Base-by-base conservation (phyloP, 2,888 invertebrate genomes). In the Bugulina stolonifera region DNA sequence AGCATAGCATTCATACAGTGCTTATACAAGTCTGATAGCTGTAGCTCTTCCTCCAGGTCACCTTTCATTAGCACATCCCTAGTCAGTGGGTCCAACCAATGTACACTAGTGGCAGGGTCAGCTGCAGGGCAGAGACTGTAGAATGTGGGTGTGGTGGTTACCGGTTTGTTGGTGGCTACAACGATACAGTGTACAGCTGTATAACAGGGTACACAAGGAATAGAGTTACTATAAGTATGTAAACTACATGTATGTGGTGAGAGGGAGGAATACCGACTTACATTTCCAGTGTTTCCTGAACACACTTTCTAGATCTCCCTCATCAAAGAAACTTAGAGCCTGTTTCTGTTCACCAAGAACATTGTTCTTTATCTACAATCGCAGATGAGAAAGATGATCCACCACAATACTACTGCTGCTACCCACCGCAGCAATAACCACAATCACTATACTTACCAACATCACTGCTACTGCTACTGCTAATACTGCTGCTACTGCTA, bases 1-100 rank as follows among this genome's bases (percentile, higher is more conserved):
- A 91, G 90, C 69, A 95, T 85, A 76, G 96, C 89, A 76, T 91
- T 89, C 34, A 94, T 89, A 1, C 94, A 85, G 0, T 94, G 92
- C 80, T 94, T 93, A 75, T 96, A 89, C 5, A 97, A 86, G 58
- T 92, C 83, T 0, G 92, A 91, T 86, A 96, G 96, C 79, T 93
- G 91, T 71, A 95, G 86, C 85, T 93, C 93, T 81, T 96, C 95
- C 0, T 93, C 91, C 43, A 43, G 18, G 0, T 93, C 94, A 71
- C 94, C 94, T 74, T 96, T 87, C 73, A 96, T 91, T 81, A 96
- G 64, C 5, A 27, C 2, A 14, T 22, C 10, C 32, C 32, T 64
- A n/a, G 64, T 32, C 10, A 64, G 64, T 25, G 64, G 34, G n/a
- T 64, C 64, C 22, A 64, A 32, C 2, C 29, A 2, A 27, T 64